phyloP scores from a whole-genome alignment of 2,113 vertebrate genomes.

The Meriones unguiculatus region DNA sequence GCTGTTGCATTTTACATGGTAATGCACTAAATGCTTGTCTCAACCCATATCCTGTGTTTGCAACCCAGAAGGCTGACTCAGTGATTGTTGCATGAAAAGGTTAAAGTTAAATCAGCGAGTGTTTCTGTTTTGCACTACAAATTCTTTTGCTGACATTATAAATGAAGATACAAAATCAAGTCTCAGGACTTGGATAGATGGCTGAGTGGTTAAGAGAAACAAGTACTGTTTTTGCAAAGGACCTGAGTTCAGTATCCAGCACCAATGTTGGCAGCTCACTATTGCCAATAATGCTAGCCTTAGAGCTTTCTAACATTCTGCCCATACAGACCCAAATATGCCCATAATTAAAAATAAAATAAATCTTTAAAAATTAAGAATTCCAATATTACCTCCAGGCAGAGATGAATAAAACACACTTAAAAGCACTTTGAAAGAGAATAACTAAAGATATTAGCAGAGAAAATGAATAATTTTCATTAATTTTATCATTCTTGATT shows the following conservation, averaged over 20 bases:
- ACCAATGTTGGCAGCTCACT: background rate
- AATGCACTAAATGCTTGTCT: too few relatives aligned
- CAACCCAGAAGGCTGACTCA: background rate
- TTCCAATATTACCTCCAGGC: background rate
- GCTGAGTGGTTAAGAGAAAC: background rate
- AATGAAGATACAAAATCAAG: background rate
- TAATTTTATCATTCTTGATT: background rate
- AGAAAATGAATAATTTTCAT: background rate
- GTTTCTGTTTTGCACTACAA: background rate
- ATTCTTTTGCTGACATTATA: constrained; percentile 39
- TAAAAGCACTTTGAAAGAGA: background rate
- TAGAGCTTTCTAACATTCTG: background rate
- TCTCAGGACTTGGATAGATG: too few relatives aligned
- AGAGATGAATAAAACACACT: background rate
- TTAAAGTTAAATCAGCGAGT: background rate
- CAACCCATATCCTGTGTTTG: background rate
- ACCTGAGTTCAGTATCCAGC: background rate
- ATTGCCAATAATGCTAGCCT: background rate
- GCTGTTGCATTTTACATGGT: background rate
- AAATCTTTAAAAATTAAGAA: background rate
- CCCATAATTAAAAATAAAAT: background rate
- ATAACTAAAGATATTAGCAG: constrained; percentile 38
- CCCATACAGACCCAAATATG: background rate
- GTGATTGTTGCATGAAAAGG: background rate
- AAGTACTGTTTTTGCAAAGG: background rate